Evolutionary conservation across 2,797 vertebrate species (phyloP).

Genomic region (Halcyon leucocephala): DNA sequence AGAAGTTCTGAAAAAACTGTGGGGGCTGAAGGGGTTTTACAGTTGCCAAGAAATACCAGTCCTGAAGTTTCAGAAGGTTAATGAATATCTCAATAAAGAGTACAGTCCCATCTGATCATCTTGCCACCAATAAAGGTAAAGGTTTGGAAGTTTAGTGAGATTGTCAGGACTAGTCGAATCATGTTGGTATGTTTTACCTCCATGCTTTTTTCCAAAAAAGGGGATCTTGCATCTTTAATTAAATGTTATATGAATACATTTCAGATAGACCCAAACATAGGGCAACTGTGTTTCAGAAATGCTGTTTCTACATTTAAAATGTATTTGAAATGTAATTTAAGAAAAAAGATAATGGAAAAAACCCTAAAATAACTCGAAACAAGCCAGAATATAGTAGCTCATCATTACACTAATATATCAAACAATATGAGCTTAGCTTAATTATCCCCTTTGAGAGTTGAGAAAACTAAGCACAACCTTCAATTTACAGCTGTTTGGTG

Average conservation of each 20-base stretch:
- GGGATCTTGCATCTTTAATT: slow-evolving; percentile 76
- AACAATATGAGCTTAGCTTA: slow-evolving; percentile 88
- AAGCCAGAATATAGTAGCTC: slow-evolving; percentile 81
- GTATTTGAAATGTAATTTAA: slow-evolving; percentile 79
- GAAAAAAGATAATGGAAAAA: slow-evolving; percentile 76
- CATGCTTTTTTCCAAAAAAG: slow-evolving; percentile 37
- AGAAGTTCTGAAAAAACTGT: neutral
- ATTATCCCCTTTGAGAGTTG: slow-evolving; percentile 88
- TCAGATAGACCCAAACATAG: slow-evolving; percentile 79
- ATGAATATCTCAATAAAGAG: slow-evolving; percentile 14
- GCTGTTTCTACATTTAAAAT: slow-evolving; percentile 78
- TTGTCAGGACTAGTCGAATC: slow-evolving; percentile 68
- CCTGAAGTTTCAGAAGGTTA: slow-evolving; percentile 66
- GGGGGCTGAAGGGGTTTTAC: slow-evolving; percentile 28
- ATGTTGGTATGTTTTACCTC: slow-evolving; percentile 70
- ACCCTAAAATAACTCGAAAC: slow-evolving; percentile 79
- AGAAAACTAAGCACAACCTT: slow-evolving; percentile 86
- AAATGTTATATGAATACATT: slow-evolving; percentile 83
- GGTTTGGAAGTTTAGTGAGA: slow-evolving; percentile 66
- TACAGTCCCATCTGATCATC: slow-evolving; percentile 18
- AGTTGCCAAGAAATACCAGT: slow-evolving; percentile 48
- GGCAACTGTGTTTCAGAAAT: slow-evolving; percentile 74
- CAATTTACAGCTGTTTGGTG: slow-evolving; percentile 89
- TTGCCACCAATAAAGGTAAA: slow-evolving; percentile 66
- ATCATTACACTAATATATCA: slow-evolving; percentile 90